Base-by-base conservation (phyloP, 2,113 vertebrate genomes). In the Calidris pygmaea region DNA sequence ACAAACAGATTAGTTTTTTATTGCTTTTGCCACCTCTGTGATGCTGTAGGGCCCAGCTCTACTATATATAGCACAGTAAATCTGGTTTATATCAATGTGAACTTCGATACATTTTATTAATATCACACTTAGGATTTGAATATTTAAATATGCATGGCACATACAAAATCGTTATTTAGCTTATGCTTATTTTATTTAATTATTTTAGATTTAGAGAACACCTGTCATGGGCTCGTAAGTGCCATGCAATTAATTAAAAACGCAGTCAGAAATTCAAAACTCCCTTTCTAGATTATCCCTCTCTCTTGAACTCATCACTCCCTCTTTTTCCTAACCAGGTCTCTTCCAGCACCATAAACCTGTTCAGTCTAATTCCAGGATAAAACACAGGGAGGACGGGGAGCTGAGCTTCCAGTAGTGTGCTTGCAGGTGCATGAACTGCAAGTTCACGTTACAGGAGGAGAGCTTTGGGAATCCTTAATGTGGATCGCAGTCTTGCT, bases 11-110 rank as follows among this genome's bases (percentile, higher is more conserved):
- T 53, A 91, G 82, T 5, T 77, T 90, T 87, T 87, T 82, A 78
- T 95, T 93, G 85, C 91, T 45, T 86, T 90, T 92, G 82, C 88
- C 87, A 93, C 90, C 87, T 89, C 53, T 26, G 85, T 72, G 91
- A 65, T 89, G 73, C 77, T 80, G 0, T 70, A 86, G 83, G 96
- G 81, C 81, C 90, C n/a, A 62, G 56, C 66, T 89, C 32, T 58
- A 17, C 85, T 84, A 30, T 43, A 35, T 48, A 48, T 34, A 93
- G 78, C 60, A 27, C 60, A 60, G 74, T 81, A 92, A 93, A 95
- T 92, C 94, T 90, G 78, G 34, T 92, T 87, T 91, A 45, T 82
- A 74, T 67, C 71, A 84, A 4, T 48, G 66, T 58, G 75, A 87
- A 74, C 71, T 85, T 82, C 63, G 82, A 78, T 85, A 39, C 35